Evolutionary conservation across 2,797 vertebrate species (phyloP), one percentile per base, ranked within the genome.

Genomic region (Sebastolobus alascanus): DNA sequence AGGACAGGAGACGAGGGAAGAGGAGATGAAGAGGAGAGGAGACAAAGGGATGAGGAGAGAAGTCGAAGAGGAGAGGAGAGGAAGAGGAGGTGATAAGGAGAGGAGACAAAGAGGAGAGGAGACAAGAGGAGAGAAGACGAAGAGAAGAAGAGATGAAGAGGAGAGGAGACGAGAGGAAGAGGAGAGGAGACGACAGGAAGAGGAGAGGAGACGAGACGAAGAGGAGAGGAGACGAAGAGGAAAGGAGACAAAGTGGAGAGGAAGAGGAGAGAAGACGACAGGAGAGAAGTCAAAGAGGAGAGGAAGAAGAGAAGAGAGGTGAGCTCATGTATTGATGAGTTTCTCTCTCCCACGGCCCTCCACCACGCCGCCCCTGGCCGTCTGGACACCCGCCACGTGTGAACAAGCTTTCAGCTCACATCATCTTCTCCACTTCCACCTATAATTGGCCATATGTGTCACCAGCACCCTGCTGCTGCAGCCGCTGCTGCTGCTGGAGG

Each of bases 371-470:
- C 87, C 87, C 40, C 79, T 83, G 90, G 91, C 87, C 77, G 90
- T 83, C 92, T 93, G 91, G 93, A 95, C 93, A 92, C 90, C 93
- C 92, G 84, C 92, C 90, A 94, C 76, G 93, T 95, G 95, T 94
- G 95, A 96, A 94, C 91, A 94, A 90, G 94, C 92, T 94, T 95
- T 95, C 93, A 93, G 90, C 91, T 94, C 90, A 75, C 88, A 95
- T 95, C 93, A 95, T 92, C 92, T 91, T 95, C 91, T 93, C 92
- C 88, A 90, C 92, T 89, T 94, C 91, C 91, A 93, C 91, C 90
- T 94, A 91, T 96, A 95, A 96, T 96, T 96, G 94, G 94, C 94
- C 95, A 95, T 95, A 95, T 94, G 93, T 94, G 95, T 96, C 93
- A 94, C 91, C 78, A 86, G 89, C 90, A 85, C 86, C 93, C 90